Percentiles rank a stretch among this genome's conserved stretches.
phyloP scores from a whole-genome alignment of 2,113 vertebrate species.

The Malurus cyaneus region DNA sequence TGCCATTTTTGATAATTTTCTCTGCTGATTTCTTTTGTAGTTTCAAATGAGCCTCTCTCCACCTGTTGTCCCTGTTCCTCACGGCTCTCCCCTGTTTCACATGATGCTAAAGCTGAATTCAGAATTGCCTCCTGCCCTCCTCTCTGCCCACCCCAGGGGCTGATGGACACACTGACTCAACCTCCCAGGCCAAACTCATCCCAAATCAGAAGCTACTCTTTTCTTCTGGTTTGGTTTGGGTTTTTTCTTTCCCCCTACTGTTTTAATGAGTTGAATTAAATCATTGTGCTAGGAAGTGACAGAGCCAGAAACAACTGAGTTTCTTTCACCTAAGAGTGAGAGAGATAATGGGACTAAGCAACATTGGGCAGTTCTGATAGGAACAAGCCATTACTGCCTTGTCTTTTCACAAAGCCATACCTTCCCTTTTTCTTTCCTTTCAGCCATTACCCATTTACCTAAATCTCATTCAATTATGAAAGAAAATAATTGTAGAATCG shows the following conservation, averaged over 20 bases:
- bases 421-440: neutral
- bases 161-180: neutral
- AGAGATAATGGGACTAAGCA: neutral
- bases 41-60: neutral
- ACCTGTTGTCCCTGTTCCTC: neutral
- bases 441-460: neutral
- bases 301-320: neutral
- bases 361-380: neutral
- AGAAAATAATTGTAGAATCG: neutral
- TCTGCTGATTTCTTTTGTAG: neutral
- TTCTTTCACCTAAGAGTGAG: neutral
- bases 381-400: neutral
- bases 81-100: neutral
- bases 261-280: neutral
- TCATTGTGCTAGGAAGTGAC: neutral
- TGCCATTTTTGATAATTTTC: fast-evolving
- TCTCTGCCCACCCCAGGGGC: neutral
- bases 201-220: neutral
- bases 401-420: neutral
- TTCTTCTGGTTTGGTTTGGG: neutral
- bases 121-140: neutral
- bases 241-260: neutral
- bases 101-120: neutral
- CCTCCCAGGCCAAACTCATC: neutral
- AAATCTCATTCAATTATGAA: neutral